phyloP scores from a whole-genome alignment of 2,113 vertebrate species.

The Cochlearius cochlearius region DNA sequence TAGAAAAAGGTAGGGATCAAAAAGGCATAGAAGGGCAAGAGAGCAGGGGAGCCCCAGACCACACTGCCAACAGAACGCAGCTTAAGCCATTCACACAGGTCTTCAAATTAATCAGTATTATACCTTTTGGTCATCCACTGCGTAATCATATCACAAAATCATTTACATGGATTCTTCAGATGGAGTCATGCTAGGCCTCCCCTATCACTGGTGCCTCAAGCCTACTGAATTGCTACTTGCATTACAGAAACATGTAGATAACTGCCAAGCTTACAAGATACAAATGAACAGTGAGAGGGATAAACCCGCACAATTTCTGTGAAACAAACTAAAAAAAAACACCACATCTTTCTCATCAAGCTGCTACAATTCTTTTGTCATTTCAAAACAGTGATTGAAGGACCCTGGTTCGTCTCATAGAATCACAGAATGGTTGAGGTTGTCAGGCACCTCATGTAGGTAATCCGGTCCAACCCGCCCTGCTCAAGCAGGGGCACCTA shows the following conservation, averaged over 20 bases:
- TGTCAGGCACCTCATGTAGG: background rate
- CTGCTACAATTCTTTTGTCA: background rate
- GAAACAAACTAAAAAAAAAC: background rate
- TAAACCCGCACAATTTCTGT: background rate
- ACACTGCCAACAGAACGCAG: background rate
- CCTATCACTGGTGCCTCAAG: background rate
- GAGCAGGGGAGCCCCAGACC: background rate
- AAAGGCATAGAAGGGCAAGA: background rate
- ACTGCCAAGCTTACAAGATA: background rate
- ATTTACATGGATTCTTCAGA: background rate
- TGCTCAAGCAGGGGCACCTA: background rate
- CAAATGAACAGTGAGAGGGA: background rate
- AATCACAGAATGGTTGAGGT: background rate
- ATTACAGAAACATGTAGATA: background rate
- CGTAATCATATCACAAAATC: background rate
- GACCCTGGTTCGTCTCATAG: background rate
- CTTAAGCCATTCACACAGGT: background rate
- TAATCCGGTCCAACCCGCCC: background rate
- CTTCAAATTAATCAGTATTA: background rate
- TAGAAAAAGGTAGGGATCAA: background rate
- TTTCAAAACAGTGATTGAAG: background rate
- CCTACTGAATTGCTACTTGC: background rate
- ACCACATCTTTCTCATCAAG: background rate
- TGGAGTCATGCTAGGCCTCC: background rate
- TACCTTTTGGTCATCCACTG: background rate